phyloP scores from a whole-genome alignment of 1,140 invertebrate genomes.

The Pemphigus obesinymphae region DNA sequence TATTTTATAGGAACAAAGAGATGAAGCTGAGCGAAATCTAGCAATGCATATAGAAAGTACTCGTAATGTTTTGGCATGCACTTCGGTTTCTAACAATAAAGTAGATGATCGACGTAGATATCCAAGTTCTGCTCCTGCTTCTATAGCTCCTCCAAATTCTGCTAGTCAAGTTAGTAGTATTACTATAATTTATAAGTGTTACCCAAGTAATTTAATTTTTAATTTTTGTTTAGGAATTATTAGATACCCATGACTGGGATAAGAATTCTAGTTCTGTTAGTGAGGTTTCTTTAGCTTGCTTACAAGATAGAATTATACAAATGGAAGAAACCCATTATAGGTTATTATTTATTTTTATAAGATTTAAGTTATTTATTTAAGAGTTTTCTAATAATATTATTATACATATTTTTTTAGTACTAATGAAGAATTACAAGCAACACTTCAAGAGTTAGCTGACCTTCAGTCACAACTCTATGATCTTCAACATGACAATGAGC shows the following conservation, averaged over 20 bases:
- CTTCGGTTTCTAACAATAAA: constrained; percentile 43
- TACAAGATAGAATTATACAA: constrained; percentile 87
- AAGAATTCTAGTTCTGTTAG: constrained; percentile 80
- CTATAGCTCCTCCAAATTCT: constrained; percentile 52
- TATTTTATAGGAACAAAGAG: constrained; percentile 16
- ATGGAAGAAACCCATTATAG: constrained; percentile 82
- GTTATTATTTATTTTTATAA: constrained; percentile 48
- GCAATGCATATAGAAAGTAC: constrained; percentile 46
- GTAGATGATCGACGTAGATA: constrained; percentile 15
- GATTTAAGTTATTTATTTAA: background rate
- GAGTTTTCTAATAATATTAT: background rate
- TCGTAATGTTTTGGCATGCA: constrained; percentile 41
- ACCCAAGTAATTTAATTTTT: background rate
- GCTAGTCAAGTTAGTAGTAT: constrained; percentile 47
- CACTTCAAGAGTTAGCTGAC: constrained; percentile 85
- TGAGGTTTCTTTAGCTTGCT: constrained; percentile 84
- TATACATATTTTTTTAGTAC: constrained; percentile 59
- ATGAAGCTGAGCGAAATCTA: constrained; percentile 32
- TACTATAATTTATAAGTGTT: background rate
- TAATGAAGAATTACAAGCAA: constrained; percentile 93
- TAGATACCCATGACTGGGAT: constrained; percentile 76
- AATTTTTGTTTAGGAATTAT: constrained; percentile 53
- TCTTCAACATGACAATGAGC: constrained; percentile 80
- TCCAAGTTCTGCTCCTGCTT: constrained; percentile 58
- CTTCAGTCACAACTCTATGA: constrained; percentile 79